Evolutionary conservation across 1,140 invertebrate species (phyloP).

Genomic region (Cydia strobilella): DNA sequence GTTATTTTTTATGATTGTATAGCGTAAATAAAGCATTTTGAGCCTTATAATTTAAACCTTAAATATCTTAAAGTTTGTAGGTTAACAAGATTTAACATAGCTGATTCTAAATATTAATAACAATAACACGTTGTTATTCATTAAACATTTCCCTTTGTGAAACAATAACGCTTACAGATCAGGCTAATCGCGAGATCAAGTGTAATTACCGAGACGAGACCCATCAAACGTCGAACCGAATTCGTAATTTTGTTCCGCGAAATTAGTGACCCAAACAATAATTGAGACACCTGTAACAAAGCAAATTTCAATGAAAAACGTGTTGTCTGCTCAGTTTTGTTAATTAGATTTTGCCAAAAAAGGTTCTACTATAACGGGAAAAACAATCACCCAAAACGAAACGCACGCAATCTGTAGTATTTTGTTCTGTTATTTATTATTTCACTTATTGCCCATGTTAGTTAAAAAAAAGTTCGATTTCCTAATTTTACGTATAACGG

Average conservation of each 20-base stretch:
- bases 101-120: not conserved
- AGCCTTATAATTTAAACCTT: too few species aligned
- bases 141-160: not conserved
- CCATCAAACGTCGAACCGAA: conserved; percentile 41
- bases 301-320: conserved; percentile 26
- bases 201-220: conserved; percentile 48
- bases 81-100: not conserved
- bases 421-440: not conserved
- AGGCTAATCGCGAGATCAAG: conserved; percentile 49
- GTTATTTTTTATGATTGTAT: too few species aligned
- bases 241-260: conserved; percentile 40
- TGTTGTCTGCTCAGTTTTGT: conserved; percentile 5
- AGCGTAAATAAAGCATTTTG: too few species aligned
- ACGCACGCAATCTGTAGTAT: not conserved
- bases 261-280: conserved; percentile 48
- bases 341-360: conserved; percentile 18
- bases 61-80: too few species aligned
- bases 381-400: not conserved
- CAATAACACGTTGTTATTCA: not conserved
- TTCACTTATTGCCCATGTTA: not conserved
- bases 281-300: conserved; percentile 24
- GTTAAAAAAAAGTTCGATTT: not conserved
- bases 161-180: conserved; percentile 9
- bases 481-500: not conserved
- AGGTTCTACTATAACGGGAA: not conserved